Evolutionary conservation across 2,113 vertebrate genomes (phyloP).

Genomic region (chimpanzee (Pan troglodytes)): DNA sequence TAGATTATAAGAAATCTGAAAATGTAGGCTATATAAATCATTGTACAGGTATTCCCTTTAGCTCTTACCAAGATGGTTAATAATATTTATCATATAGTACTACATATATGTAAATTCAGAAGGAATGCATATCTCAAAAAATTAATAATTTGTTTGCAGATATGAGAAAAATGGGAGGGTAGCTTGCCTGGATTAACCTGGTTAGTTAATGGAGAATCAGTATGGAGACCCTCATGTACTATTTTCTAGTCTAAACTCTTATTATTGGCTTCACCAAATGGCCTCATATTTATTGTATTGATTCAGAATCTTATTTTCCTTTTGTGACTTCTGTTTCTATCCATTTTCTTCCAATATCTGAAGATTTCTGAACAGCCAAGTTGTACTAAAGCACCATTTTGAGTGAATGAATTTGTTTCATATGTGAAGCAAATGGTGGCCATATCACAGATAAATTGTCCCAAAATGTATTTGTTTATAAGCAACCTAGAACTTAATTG

Average conservation of each 20-base stretch:
- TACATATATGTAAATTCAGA: not conserved
- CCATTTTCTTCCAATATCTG: not conserved
- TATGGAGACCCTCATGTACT: not conserved
- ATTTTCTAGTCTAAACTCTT: not conserved
- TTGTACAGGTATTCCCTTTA: not conserved
- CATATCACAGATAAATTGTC: slow-evolving; percentile 11
- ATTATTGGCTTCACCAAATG: not conserved
- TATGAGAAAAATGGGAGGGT: not conserved
- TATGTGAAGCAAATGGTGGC: not conserved
- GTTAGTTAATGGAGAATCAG: not conserved
- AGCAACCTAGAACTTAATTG: slow-evolving; percentile 62
- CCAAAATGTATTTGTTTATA: slow-evolving; percentile 64
- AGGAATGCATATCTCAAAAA: not conserved
- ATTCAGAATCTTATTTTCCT: not conserved
- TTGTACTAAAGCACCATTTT: not conserved
- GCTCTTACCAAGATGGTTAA: not conserved
- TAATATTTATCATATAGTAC: not conserved
- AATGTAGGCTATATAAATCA: not conserved
- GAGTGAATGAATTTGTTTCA: not conserved
- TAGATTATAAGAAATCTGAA: not conserved
- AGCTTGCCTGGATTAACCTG: not conserved
- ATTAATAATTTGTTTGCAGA: not conserved
- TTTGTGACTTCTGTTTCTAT: not conserved
- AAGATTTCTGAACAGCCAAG: not conserved
- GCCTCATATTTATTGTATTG: slow-evolving; percentile 18